These are phyloP conservation scores for Coracopsis vasa DNA, from an alignment of 2,113 vertebrate genomes.

Conservation along the genomic window DNA sequence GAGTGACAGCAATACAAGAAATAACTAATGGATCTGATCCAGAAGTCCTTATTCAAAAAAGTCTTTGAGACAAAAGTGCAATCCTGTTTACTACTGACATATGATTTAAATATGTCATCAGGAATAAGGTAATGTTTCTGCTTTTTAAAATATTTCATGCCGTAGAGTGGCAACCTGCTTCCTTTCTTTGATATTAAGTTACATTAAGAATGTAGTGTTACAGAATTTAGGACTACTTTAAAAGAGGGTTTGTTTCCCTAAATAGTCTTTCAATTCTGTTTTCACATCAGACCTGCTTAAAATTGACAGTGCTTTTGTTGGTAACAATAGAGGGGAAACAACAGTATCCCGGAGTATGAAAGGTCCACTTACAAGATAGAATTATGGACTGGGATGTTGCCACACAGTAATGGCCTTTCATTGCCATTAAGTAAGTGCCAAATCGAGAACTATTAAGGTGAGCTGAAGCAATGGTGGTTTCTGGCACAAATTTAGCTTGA, in stretches of 20 bases:
- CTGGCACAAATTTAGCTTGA: not conserved
- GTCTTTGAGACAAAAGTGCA: not conserved
- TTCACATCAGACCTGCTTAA: not conserved
- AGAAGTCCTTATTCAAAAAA: not conserved
- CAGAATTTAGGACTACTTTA: not conserved
- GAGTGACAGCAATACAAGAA: not conserved
- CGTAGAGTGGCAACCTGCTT: not conserved
- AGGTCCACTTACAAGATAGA: not conserved
- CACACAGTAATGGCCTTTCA: not conserved
- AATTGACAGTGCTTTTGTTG: not conserved
- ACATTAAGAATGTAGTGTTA: not conserved
- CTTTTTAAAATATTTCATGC: not conserved
- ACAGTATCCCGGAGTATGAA: fast-evolving
- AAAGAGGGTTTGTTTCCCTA: not conserved
- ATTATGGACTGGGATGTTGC: not conserved
- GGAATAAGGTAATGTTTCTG: not conserved
- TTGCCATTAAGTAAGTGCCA: not conserved
- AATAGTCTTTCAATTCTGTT: not conserved
- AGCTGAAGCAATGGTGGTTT: not conserved
- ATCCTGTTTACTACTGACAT: not conserved
- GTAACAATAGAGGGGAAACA: not conserved
- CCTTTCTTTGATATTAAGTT: not conserved
- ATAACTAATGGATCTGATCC: not conserved
- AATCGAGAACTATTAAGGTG: not conserved
- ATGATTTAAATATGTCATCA: not conserved